Evolutionary conservation across 2,888 invertebrate species (phyloP).

Genomic region (Entomobrya multifasciata): DNA sequence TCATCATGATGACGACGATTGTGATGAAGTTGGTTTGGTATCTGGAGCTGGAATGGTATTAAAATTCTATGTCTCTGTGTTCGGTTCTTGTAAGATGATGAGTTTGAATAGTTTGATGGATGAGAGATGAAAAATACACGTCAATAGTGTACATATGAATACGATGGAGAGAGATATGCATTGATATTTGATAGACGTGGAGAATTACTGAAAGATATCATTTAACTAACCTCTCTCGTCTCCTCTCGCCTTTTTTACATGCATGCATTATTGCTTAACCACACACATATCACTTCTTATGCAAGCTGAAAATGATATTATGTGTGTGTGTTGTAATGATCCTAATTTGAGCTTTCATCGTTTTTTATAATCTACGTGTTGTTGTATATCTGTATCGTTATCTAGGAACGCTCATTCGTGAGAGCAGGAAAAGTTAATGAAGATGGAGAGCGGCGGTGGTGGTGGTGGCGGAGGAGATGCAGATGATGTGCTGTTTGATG

Average conservation of each 20-base stretch:
- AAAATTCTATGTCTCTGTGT: not conserved
- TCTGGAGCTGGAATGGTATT: slow-evolving; percentile 17
- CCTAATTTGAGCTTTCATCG: slow-evolving; percentile 49
- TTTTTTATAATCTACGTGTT: slow-evolving; percentile 56
- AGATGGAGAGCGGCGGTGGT: slow-evolving; percentile 46
- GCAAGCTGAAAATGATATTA: slow-evolving; percentile 52
- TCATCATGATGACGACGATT: not conserved
- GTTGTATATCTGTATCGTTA: slow-evolving; percentile 46
- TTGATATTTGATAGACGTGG: not conserved
- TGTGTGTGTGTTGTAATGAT: slow-evolving; percentile 52
- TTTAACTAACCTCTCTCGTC: not conserved
- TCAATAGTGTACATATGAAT: not conserved
- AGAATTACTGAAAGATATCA: not conserved
- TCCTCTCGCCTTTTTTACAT: not conserved
- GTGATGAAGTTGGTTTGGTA: too few species aligned
- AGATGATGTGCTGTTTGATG: slow-evolving; percentile 52
- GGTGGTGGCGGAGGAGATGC: slow-evolving; percentile 49
- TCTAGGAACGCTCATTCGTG: slow-evolving; percentile 51
- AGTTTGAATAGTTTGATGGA: too few species aligned
- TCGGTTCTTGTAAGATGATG: too few species aligned
- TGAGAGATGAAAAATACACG: too few species aligned
- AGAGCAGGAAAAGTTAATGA: slow-evolving; percentile 65
- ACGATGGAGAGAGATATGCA: too few species aligned
- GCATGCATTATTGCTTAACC: slow-evolving; percentile 50
- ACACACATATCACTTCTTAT: slow-evolving; percentile 36